A percentile compares a stretch with the other conserved stretches of the same genome.
Evolutionary conservation across 2,888 invertebrate species (phyloP).

Genomic region (Dolichopus griseipennis): DNA sequence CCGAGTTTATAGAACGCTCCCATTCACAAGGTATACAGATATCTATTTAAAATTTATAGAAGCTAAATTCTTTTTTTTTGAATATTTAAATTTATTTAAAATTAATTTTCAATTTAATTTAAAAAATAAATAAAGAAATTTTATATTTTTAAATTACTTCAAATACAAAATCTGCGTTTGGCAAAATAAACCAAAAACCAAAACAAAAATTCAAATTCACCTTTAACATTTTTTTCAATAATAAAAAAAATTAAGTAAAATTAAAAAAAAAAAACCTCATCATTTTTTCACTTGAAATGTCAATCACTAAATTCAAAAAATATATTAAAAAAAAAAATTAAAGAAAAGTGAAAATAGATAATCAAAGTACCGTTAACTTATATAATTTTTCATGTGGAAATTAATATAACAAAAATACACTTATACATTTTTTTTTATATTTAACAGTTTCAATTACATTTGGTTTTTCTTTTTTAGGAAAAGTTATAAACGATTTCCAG

Average conservation of each 20-base stretch:
- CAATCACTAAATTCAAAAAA: not conserved
- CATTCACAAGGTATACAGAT: too few species aligned
- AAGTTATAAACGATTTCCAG: not conserved
- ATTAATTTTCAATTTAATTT: too few species aligned
- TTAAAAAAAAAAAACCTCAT: too few species aligned
- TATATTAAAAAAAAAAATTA: too few species aligned
- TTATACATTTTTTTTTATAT: not conserved
- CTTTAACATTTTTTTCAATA: not conserved
- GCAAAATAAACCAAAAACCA: not conserved
- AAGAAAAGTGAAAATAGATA: not conserved
- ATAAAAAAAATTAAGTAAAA: too few species aligned
- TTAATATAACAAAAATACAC: not conserved
- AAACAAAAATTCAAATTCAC: not conserved
- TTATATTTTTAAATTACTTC: too few species aligned
- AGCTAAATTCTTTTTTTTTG: too few species aligned
- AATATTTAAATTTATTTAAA: too few species aligned
- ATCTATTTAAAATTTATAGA: too few species aligned
- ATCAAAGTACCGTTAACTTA: conserved; percentile 1
- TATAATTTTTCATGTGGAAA: not conserved
- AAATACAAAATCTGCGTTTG: too few species aligned
- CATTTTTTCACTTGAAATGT: not conserved
- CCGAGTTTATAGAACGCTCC: too few species aligned
- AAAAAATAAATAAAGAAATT: too few species aligned
- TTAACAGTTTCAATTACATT: not conserved
- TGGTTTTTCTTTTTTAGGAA: not conserved